Evolutionary conservation across 2,797 vertebrate genomes (phyloP).

Genomic region (Odontamblyopus rebecca): DNA sequence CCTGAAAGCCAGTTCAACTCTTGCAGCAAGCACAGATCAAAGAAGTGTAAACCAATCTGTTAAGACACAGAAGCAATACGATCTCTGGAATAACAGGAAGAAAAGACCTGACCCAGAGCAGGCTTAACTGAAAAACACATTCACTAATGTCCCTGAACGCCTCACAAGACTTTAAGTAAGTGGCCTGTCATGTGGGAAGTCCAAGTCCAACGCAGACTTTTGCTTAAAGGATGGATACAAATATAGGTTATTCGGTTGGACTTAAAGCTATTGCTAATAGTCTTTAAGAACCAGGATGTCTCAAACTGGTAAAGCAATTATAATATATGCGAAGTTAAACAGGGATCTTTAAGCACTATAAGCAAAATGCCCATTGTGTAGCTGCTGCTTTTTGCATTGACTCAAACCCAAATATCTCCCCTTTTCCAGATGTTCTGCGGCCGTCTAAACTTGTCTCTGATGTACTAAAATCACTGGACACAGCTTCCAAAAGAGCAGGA

Average conservation of each 20-base stretch:
- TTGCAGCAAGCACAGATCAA: constrained; percentile 32
- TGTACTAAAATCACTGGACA: constrained; percentile 61
- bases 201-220: background rate
- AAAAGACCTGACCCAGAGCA: constrained; percentile 27
- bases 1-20: constrained; percentile 7
- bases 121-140: constrained; percentile 44
- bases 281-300: constrained; percentile 44
- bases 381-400: constrained; percentile 77
- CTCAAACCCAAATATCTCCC: constrained; percentile 51
- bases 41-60: constrained; percentile 39
- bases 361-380: constrained; percentile 67
- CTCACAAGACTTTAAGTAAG: constrained; percentile 38
- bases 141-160: constrained; percentile 22
- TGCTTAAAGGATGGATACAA: constrained; percentile 25
- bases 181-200: constrained; percentile 27
- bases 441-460: constrained; percentile 59
- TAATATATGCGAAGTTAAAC: constrained; percentile 62
- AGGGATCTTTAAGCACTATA: constrained; percentile 51
- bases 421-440: constrained; percentile 77
- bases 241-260: constrained; percentile 15
- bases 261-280: background rate
- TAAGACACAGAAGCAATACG: constrained; percentile 35
- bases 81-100: constrained; percentile 36
- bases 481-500: constrained; percentile 44
- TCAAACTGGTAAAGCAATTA: constrained; percentile 56